Base-by-base conservation (phyloP, 2,113 vertebrate genomes). In the Callaeas wilsoni region DNA sequence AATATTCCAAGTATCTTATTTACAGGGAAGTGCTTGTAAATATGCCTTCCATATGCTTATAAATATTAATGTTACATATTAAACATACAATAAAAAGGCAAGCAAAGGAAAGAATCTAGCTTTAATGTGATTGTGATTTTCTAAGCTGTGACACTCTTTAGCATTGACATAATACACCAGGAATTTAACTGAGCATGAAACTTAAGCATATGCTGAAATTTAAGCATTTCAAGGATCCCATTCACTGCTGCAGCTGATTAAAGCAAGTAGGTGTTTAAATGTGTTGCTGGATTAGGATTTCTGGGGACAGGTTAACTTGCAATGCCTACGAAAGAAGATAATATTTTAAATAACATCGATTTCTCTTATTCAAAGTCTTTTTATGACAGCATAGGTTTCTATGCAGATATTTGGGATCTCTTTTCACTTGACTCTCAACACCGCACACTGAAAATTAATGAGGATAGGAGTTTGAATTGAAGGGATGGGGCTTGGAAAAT, bases 11-110 rank as follows among this genome's bases (percentile, higher is more conserved):
- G 44, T 63, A 84, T 81, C 30, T 80, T 87, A 90, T 91, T 94
- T 90, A 91, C 68, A 74, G 63, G 25, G 63, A 88, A 81, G 33
- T 69, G 57, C 59, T 85, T 69, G 57, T 67, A 94, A 96, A 91
- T 86, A 83, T 85, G 63, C 59, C 42, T 94, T 88, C 78, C 71
- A 74, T 93, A 69, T 87, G 75, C 70, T 94, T 94, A 96, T 95
- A 93, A 95, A 95, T 95, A 94, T 94, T 93, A 94, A 94, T 96
- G 75, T 22, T 83, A 87, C 50, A 35, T 75, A 93, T 65, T 80
- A 87, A 85, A 89, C 70, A 69, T 76, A 91, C 26, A 93, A 87
- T 75, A 76, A 94, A 82, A 91, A 91, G 37, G 42, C 59, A 92
- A 80, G 50, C 23, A 90, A 89, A 76, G 46, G 75, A 64, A 83